phyloP scores from a whole-genome alignment of 2,113 vertebrate genomes.

The Apodemus speciosus region DNA sequence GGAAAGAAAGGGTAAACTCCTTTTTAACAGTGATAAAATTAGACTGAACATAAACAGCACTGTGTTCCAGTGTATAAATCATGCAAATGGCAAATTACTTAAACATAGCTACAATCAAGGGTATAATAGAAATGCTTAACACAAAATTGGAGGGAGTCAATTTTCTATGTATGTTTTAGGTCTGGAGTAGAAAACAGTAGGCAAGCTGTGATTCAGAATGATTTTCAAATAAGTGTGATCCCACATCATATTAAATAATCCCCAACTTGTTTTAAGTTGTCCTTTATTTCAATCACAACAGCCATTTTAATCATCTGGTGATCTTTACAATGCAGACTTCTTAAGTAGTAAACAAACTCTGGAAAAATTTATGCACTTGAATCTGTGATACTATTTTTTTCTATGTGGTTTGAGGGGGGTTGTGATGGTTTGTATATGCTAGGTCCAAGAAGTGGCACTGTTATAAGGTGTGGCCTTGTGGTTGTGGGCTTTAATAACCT shows the following conservation, averaged over 20 bases:
- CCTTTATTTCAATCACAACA: conserved; percentile 25
- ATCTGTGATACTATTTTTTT: not conserved
- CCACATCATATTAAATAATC: not conserved
- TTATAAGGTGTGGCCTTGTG: too few species aligned
- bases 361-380: not conserved
- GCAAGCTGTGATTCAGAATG: not conserved
- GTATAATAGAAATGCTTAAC: conserved; percentile 31
- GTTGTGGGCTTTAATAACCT: too few species aligned
- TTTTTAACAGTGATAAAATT: not conserved
- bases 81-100: conserved; percentile 33
- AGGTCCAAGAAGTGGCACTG: too few species aligned
- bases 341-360: not conserved
- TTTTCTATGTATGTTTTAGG: not conserved
- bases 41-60: not conserved
- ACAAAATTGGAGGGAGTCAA: not conserved
- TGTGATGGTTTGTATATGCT: too few species aligned
- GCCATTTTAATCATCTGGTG: not conserved
- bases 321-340: not conserved
- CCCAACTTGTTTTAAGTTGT: not conserved
- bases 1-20: not conserved
- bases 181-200: not conserved
- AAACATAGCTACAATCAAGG: conserved; percentile 31
- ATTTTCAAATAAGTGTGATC: not conserved
- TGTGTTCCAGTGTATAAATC: not conserved
- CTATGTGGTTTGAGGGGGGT: not conserved